Evolutionary conservation across 2,888 invertebrate genomes (phyloP), one percentile per base, ranked within the genome.

Genomic region (Mechanitis mazaeus): DNA sequence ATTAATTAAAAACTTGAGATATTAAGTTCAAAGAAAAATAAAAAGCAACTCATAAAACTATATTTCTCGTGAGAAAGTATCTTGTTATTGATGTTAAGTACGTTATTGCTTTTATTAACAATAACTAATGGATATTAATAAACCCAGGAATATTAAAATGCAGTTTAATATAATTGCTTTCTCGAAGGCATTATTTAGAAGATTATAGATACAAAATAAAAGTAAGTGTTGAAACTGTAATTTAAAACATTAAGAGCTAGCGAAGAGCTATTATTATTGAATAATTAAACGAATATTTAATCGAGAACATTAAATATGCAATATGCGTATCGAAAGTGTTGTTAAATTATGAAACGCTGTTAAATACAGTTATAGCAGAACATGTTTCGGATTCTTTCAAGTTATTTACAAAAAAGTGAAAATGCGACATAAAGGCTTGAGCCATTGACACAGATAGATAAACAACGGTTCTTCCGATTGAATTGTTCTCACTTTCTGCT

Each of bases 381-480:
- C 31, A 50, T 11, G 6, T 31, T 47, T 73, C 64, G 47, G 63
- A 68, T 69, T 74, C 75, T 74, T 65, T 69, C 78, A 50, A 65
- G 81, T 79, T 78, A 76, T 75, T 73, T 64, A 71, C 72, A 77
- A 83, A 85, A 42, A 86, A 86, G 85, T 85, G 85, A 86, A 86
- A 86, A 83, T 81, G 68, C 69, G 64, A 64, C 66, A 65, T 68
- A 64, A 60, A 55, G 57, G 59, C 64, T 61, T 47, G 58, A 54
- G 56, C 64, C 56, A 65, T 67, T 65, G 59, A 58, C 59, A 59
- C 63, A 59, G 47, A 64, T 60, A 58, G 59, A 63, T 58, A 54
- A 64, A 64, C 60, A 61, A 54, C 60, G 59, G 57, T 45, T 59
- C 45, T 55, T 38, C 53, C 33, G 45, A 31, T 54, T 54, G 45